Base-by-base conservation (phyloP, 2,113 vertebrate species). In the Scomber scombrus region DNA sequence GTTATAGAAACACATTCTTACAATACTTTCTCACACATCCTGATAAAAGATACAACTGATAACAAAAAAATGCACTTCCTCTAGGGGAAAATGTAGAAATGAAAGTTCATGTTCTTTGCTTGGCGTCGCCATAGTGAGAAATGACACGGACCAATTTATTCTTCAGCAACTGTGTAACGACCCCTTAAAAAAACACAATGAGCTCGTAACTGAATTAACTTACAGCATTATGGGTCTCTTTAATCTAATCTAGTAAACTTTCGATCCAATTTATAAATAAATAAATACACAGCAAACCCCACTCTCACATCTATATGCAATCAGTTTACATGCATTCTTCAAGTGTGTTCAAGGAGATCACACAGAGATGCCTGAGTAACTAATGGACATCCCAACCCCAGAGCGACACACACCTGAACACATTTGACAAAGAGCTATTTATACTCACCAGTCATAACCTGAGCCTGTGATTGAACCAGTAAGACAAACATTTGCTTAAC, bases 401-500 rank as follows among this genome's bases (percentile, higher is more conserved):
- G 8, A 61, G 14, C 56, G 51, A 45, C 51, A 84, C 51, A 84
- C 77, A 82, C 79, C 80, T 71, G 34, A 82, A 63, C 61, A 52
- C 62, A 78, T 13, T 16, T 50, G 23, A 26, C 23, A 23, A 0
- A 34, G 34, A 68, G 47, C 65, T 80, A 79, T 82, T 91, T 84
- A 85, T 85, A 85, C 43, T 21, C 26, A 43, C 52, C 65, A 81
- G 54, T 85, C 43, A 78, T 21, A 43, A 13, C 16, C 34, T 1
- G 29, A 46, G 58, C 31, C 3, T 14, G 31, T 61, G 65, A 67
- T 60, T 0, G 40, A 88, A 81, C 50, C 74, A 64, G 71, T 57
- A 45, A 71, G 61, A 47, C 80, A 80, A 77, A 78, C 54, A 58
- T 46, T n/a, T 46, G 14, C 23, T 82, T 52, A 76, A 45, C 82